phyloP scores from a whole-genome alignment of 2,797 vertebrate species.

The Heliangelus exortis region DNA sequence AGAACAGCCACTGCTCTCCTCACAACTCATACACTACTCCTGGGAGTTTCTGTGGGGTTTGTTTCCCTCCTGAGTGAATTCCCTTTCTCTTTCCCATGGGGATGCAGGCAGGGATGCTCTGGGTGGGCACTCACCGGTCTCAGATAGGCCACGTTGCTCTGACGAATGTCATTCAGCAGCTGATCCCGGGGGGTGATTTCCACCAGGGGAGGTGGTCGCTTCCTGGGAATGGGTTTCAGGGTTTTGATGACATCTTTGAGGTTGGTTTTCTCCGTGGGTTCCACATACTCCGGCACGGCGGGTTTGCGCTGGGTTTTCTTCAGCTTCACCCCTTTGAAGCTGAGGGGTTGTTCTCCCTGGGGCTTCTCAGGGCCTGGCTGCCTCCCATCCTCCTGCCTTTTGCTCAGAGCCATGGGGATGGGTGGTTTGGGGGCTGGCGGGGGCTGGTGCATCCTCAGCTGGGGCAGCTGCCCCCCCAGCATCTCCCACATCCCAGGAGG shows the following conservation, averaged over 20 bases:
- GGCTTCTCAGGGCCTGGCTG: slow-evolving; percentile 22
- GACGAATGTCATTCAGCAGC: slow-evolving; percentile 90
- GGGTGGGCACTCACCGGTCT: slow-evolving; percentile 86
- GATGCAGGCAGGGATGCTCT: background rate
- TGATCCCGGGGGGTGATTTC: slow-evolving; percentile 90
- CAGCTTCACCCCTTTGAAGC: slow-evolving; percentile 84
- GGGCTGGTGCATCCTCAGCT: slow-evolving; percentile 48
- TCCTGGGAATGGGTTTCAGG: slow-evolving; percentile 90
- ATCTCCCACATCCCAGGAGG: slow-evolving; percentile 90
- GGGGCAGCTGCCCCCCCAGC: slow-evolving; percentile 85
- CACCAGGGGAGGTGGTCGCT: slow-evolving; percentile 86
- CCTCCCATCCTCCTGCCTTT: slow-evolving; percentile 47
- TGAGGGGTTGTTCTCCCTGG: slow-evolving; percentile 57
- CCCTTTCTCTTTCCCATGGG: background rate
- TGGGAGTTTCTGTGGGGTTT: background rate
- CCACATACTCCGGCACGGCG: slow-evolving; percentile 62
- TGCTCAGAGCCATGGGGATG: background rate
- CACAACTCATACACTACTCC: accelerated
- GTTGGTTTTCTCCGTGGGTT: slow-evolving; percentile 84
- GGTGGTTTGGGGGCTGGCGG: slow-evolving; percentile 67
- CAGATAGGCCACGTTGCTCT: slow-evolving; percentile 94
- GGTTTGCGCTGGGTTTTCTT: slow-evolving; percentile 79
- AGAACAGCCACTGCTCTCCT: background rate
- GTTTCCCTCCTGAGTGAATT: background rate
- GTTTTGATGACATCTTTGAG: slow-evolving; percentile 92